These are phyloP conservation scores for Coryphaenoides rupestris DNA, from an alignment of 2,113 vertebrate species.

Conservation along the genomic window DNA sequence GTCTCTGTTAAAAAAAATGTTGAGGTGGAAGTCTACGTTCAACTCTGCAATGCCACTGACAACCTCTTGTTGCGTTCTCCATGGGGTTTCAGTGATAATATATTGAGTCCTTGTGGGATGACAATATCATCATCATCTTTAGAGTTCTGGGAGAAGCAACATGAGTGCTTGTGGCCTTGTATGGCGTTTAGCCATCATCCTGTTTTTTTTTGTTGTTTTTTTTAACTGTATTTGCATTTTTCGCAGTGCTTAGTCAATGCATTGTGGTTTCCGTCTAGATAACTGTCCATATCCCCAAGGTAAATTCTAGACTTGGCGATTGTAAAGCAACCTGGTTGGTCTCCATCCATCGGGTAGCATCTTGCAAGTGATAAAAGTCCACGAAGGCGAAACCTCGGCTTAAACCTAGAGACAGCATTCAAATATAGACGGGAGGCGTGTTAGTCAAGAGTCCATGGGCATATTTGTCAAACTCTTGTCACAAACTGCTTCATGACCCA, in stretches of 20 bases:
- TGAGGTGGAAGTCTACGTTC: conserved; percentile 3
- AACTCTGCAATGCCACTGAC: conserved; percentile 19
- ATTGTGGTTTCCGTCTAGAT: conserved; percentile 66
- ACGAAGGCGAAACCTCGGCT: conserved; percentile 99
- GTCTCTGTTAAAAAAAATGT: conserved; percentile 2
- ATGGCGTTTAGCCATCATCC: conserved; percentile 1
- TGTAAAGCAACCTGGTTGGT: conserved; percentile 99
- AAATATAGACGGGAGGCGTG: conserved; percentile 99
- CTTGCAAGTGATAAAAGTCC: conserved; percentile 99
- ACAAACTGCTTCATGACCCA: conserved; percentile 97
- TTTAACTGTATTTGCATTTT: conserved; percentile 26
- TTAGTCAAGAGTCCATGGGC: conserved; percentile 99
- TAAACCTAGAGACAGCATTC: conserved; percentile 99
- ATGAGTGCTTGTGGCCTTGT: background rate
- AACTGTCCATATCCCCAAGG: conserved; percentile 75
- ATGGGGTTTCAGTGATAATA: conserved; percentile 19
- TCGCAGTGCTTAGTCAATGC: conserved; percentile 43
- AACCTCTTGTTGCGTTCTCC: conserved; percentile 3
- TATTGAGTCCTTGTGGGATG: conserved; percentile 22
- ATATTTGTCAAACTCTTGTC: conserved; percentile 97
- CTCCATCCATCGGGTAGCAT: conserved; percentile 99
- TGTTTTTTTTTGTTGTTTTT: background rate
- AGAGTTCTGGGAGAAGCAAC: conserved; percentile 5
- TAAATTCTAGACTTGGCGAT: conserved; percentile 97
- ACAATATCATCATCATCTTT: conserved; percentile 29